Evolutionary conservation across 1,140 invertebrate genomes (phyloP).

Genomic region (Hyles vespertilio): DNA sequence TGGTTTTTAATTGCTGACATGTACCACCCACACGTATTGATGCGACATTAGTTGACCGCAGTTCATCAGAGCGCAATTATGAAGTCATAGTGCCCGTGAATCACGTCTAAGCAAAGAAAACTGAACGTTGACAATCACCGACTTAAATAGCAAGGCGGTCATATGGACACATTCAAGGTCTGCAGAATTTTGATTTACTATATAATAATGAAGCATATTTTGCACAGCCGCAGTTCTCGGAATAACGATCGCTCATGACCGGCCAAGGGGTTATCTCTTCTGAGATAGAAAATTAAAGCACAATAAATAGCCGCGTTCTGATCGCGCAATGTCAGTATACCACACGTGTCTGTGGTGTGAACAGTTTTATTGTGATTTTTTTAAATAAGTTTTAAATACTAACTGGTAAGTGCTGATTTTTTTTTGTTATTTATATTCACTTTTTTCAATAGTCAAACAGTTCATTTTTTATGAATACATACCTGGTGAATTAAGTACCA

Average conservation of each 20-base stretch:
- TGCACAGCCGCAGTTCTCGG: slow-evolving; percentile 47
- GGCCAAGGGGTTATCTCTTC: slow-evolving; percentile 51
- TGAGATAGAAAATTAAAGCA: slow-evolving; percentile 56
- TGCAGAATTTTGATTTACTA: slow-evolving; percentile 15
- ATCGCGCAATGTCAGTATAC: slow-evolving; percentile 46
- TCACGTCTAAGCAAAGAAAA: slow-evolving; percentile 24
- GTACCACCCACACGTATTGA: too few relatives aligned
- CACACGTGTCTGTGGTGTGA: slow-evolving; percentile 11
- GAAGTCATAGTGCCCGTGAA: slow-evolving; percentile 38
- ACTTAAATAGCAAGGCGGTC: slow-evolving; percentile 29
- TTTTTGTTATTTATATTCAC: background rate
- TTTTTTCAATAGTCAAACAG: too few relatives aligned
- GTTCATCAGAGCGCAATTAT: slow-evolving; percentile 4
- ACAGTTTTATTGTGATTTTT: background rate
- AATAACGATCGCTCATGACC: slow-evolving; percentile 52
- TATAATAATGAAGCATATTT: slow-evolving; percentile 31
- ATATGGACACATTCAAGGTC: slow-evolving; percentile 22
- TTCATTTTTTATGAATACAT: background rate
- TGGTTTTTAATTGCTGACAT: too few relatives aligned
- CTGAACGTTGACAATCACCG: slow-evolving; percentile 25
- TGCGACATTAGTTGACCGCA: too few relatives aligned
- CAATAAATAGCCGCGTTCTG: slow-evolving; percentile 53
- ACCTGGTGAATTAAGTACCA: background rate
- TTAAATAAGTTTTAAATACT: background rate
- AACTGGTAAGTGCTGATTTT: background rate